A percentile compares a stretch with the other conserved stretches of the same genome.
phyloP scores from a whole-genome alignment of 1,140 invertebrate genomes.

The Vanessa tameamea region DNA sequence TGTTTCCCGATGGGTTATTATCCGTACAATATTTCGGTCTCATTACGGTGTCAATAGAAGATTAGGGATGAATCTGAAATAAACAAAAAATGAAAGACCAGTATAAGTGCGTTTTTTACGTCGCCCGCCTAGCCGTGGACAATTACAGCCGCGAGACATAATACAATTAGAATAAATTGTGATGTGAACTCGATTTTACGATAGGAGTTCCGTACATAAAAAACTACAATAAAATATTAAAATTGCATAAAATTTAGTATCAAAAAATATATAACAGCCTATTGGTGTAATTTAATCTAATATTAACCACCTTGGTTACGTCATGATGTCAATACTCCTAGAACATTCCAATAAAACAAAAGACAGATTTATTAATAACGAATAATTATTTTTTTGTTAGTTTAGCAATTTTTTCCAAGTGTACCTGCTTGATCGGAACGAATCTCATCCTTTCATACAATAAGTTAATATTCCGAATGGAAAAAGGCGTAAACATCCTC shows the following conservation, averaged over 20 bases:
- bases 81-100: constrained; percentile 56
- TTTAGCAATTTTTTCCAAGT: background rate
- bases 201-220: constrained; percentile 23
- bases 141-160: constrained; percentile 72
- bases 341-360: too few relatives aligned
- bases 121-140: constrained; percentile 56
- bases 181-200: constrained; percentile 5
- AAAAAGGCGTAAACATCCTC: background rate
- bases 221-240: too few relatives aligned
- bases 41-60: constrained; percentile 79
- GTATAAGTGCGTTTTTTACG: constrained; percentile 65
- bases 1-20: constrained; percentile 41
- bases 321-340: too few relatives aligned
- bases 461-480: background rate
- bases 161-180: constrained; percentile 55
- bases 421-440: background rate
- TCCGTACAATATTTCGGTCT: constrained; percentile 74
- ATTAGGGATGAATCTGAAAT: constrained; percentile 71
- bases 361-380: too few relatives aligned
- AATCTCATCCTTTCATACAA: background rate
- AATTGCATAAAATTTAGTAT: too few relatives aligned
- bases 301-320: too few relatives aligned
- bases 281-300: too few relatives aligned
- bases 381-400: too few relatives aligned
- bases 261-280: too few relatives aligned